phyloP scores from a whole-genome alignment of 2,113 vertebrate species.

The Zootoca vivipara region DNA sequence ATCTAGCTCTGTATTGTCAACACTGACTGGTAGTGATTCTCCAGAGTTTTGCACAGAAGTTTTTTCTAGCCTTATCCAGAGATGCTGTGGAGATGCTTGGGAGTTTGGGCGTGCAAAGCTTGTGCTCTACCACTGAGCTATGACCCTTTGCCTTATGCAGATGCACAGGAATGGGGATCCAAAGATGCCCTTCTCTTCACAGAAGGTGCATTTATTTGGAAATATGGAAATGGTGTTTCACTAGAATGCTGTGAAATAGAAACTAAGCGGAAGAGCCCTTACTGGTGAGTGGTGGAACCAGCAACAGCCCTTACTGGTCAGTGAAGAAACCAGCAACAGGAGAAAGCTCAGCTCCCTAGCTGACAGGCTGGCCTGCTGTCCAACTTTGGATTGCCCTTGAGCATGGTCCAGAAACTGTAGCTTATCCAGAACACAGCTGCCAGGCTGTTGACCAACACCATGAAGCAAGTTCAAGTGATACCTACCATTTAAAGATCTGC shows the following conservation, averaged over 20 bases:
- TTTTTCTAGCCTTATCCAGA: neutral
- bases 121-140: neutral
- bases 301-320: neutral
- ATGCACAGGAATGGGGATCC: neutral
- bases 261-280: neutral
- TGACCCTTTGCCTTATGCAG: neutral
- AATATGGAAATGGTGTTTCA: neutral
- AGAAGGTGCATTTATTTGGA: no score
- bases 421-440: no score
- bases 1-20: neutral
- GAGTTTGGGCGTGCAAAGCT: neutral
- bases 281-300: neutral
- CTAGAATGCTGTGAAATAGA: neutral
- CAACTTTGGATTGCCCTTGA: no score
- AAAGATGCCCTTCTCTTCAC: neutral
- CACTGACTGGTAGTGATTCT: neutral
- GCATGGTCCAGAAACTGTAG: no score
- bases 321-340: neutral
- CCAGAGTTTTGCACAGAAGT: neutral
- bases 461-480: no score
- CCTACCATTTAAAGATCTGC: no score
- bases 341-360: neutral
- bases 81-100: neutral
- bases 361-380: neutral
- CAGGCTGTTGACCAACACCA: no score